phyloP scores from a whole-genome alignment of 2,113 vertebrate genomes.

The Barnardius zonarius region DNA sequence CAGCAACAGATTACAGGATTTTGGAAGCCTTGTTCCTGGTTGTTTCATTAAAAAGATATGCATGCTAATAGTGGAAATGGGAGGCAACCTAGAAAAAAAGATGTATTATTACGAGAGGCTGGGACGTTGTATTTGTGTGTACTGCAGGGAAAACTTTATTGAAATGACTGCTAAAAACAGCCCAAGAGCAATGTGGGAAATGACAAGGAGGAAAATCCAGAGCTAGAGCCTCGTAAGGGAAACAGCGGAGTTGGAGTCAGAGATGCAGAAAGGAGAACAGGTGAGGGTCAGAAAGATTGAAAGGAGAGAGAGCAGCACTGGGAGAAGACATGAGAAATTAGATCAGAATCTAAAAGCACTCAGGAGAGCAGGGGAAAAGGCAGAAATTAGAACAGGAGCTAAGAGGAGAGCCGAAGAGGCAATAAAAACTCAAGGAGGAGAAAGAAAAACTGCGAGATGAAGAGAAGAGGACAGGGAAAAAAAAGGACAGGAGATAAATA shows the following conservation, averaged over 20 bases:
- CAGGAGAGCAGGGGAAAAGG: slow-evolving; percentile 75
- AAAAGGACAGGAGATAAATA: slow-evolving; percentile 56
- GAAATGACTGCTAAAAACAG: slow-evolving; percentile 21
- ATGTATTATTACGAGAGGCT: slow-evolving; percentile 47
- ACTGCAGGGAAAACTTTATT: slow-evolving; percentile 45
- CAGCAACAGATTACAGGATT: slow-evolving; percentile 32
- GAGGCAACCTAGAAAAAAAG: slow-evolving; percentile 57
- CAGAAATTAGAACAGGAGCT: slow-evolving; percentile 81
- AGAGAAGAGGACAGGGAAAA: slow-evolving; percentile 28
- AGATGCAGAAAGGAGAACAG: slow-evolving; percentile 60
- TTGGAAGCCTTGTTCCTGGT: background rate
- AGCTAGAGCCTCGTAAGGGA: slow-evolving; percentile 2
- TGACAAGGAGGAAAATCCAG: background rate
- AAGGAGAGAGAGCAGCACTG: slow-evolving; percentile 74
- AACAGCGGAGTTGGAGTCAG: slow-evolving; percentile 42
- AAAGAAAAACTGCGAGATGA: slow-evolving; percentile 64
- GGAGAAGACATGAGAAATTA: slow-evolving; percentile 82
- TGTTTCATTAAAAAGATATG: slow-evolving; percentile 48
- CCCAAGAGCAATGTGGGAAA: background rate
- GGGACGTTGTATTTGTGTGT: slow-evolving; percentile 18
- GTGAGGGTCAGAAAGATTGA: slow-evolving; percentile 75
- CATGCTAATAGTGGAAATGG: slow-evolving; percentile 17
- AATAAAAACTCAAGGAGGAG: slow-evolving; percentile 72
- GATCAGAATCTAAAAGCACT: slow-evolving; percentile 77
- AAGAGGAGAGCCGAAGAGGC: slow-evolving; percentile 73